These are phyloP conservation scores for Eupithecia pulchellata DNA, from an alignment of 2,888 invertebrate genomes.

Conservation along the genomic window DNA sequence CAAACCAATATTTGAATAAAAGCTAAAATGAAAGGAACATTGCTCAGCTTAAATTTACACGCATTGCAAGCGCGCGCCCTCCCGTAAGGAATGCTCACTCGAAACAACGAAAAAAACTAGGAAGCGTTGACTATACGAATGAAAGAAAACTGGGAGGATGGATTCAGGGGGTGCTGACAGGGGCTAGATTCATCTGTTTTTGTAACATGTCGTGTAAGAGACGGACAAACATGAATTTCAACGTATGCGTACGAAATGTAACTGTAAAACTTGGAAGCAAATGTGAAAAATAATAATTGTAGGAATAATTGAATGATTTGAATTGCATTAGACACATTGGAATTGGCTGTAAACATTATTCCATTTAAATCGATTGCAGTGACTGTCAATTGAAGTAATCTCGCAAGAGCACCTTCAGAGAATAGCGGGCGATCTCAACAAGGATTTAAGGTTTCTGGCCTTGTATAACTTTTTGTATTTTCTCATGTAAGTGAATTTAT, in stretches of 20 bases:
- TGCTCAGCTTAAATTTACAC: slow-evolving; percentile 75
- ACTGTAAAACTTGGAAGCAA: too few species aligned
- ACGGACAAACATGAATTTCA: too few species aligned
- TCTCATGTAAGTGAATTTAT: too few species aligned
- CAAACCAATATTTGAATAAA: slow-evolving; percentile 64
- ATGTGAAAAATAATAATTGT: too few species aligned
- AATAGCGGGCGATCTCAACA: too few species aligned
- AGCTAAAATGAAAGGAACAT: slow-evolving; percentile 59
- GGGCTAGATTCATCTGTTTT: not conserved
- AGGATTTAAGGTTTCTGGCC: not conserved
- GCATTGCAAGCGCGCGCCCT: slow-evolving; percentile 72
- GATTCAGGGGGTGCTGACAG: slow-evolving; percentile 4
- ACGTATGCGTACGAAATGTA: too few species aligned
- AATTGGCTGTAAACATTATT: not conserved
- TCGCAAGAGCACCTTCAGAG: not conserved
- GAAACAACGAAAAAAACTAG: slow-evolving; percentile 73
- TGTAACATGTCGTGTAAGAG: not conserved
- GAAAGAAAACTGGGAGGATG: slow-evolving; percentile 63
- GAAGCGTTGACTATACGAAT: slow-evolving; percentile 73
- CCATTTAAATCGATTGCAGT: not conserved
- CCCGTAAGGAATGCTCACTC: slow-evolving; percentile 65
- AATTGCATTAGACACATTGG: not conserved
- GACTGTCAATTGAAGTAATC: not conserved
- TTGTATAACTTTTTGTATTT: too few species aligned
- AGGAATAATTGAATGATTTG: too few species aligned